Percentiles rank a stretch among this genome's conserved stretches.
Evolutionary conservation across 2,113 vertebrate genomes (phyloP).

Genomic region (Microcebus tavaratra): DNA sequence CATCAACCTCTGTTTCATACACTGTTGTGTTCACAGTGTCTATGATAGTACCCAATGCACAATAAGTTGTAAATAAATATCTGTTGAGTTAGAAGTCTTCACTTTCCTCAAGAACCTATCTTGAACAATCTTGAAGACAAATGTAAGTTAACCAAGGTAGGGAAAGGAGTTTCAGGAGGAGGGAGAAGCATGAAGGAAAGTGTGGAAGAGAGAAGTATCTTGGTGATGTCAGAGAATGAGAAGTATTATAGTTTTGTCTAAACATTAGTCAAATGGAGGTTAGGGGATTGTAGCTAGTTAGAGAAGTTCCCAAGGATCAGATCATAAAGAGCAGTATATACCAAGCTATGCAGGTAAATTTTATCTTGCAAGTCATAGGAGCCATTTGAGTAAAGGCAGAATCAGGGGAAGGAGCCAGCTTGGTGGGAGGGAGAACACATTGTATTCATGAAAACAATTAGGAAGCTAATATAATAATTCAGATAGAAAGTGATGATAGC

Average conservation of each 20-base stretch:
- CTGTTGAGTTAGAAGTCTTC: not conserved
- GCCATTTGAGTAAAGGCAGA: not conserved
- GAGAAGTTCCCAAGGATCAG: not conserved
- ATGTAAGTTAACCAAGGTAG: not conserved
- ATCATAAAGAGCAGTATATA: not conserved
- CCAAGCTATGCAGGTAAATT: not conserved
- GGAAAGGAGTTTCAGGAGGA: not conserved
- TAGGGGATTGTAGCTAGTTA: not conserved
- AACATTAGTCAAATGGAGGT: not conserved
- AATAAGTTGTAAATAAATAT: not conserved
- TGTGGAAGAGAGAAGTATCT: not conserved
- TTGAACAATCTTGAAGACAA: not conserved
- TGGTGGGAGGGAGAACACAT: not conserved
- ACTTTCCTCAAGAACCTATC: not conserved
- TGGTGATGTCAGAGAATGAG: not conserved
- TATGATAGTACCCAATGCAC: not conserved
- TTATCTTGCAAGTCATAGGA: not conserved
- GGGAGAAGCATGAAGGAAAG: not conserved
- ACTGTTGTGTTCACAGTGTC: not conserved
- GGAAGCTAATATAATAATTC: not conserved
- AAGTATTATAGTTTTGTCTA: not conserved
- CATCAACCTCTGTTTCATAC: not conserved
- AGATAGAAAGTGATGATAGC: not conserved
- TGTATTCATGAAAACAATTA: not conserved
- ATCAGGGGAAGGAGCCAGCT: not conserved